Conservation (phyloP, 1,140 invertebrate genomes). For the Saccostrea echinata region DNA sequence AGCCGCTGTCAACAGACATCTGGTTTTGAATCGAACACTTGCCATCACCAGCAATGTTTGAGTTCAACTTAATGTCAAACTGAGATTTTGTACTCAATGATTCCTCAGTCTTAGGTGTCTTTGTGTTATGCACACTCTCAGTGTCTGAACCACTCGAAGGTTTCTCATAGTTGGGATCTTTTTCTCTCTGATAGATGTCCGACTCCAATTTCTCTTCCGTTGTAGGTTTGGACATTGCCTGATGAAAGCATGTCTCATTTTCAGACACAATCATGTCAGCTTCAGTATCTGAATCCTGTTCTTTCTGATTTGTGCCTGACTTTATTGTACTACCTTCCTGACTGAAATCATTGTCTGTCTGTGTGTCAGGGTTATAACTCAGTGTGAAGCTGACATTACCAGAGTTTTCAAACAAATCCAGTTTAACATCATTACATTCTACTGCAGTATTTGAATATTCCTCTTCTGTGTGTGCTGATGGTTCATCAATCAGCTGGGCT, state of each 20-base stretch:
- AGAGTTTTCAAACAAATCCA: not conserved
- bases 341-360: not conserved
- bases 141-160: no score
- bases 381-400: not conserved
- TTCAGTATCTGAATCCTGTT: no score
- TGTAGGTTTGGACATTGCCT: no score
- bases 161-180: no score
- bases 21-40: not conserved
- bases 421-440: not conserved
- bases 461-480: not conserved
- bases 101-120: not conserved
- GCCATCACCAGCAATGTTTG: not conserved
- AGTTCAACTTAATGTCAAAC: not conserved
- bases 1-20: not conserved
- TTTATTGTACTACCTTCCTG: not conserved
- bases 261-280: no score
- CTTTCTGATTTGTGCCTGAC: not conserved
- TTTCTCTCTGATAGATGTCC: no score
- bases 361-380: not conserved
- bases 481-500: conserved; percentile 4
- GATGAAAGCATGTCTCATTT: no score
- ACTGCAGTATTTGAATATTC: not conserved
- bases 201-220: no score
- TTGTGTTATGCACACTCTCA: no score
- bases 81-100: not conserved